Evolutionary conservation across 2,888 invertebrate genomes (phyloP), one percentile per base, ranked within the genome.

Genomic region (Cephus pulcher): DNA sequence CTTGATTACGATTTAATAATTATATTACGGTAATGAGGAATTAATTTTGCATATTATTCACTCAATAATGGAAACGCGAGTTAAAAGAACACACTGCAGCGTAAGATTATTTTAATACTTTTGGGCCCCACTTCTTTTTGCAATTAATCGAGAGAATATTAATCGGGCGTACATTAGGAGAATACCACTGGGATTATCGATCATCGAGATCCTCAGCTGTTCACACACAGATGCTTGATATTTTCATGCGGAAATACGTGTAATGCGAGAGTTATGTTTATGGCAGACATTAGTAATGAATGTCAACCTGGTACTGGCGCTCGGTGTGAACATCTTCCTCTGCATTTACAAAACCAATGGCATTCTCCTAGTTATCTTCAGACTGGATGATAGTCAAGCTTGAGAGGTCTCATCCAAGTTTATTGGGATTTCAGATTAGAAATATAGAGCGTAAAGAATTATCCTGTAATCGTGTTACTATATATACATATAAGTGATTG

Each of bases 221-320:
- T 71, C 71, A 71, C 34, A 34, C 23, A 71, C 33, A 32, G 71
- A 71, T 32, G 33, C 71, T 6, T 32, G 4, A 34, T 71, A 34
- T 69, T 71, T 35, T 69, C 75, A 32, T 30, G 9, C 56, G 56
- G 9, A 56, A 56, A 56, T 56, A 56, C 73, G 32, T 77, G 56
- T 74, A 75, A 75, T 78, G 75, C 34, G 70, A 76, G 68, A 35
- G 73, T 34, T 34, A 73, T 78, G 73, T 78, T 76, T 73, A 73
- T 73, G 71, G 74, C 70, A 79, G 78, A 74, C 78, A 78, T 77
- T 68, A 80, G 82, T 82, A 83, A 78, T 75, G 76, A 79, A 76
- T 79, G 75, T 40, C 73, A 76, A 76, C 79, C 77, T 83, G 80
- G 81, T 79, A 83, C 82, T 84, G 78, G 73, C 73, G 70, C 75